Base-by-base conservation (phyloP, 2,888 invertebrate genomes). In the Brenthis ino region DNA sequence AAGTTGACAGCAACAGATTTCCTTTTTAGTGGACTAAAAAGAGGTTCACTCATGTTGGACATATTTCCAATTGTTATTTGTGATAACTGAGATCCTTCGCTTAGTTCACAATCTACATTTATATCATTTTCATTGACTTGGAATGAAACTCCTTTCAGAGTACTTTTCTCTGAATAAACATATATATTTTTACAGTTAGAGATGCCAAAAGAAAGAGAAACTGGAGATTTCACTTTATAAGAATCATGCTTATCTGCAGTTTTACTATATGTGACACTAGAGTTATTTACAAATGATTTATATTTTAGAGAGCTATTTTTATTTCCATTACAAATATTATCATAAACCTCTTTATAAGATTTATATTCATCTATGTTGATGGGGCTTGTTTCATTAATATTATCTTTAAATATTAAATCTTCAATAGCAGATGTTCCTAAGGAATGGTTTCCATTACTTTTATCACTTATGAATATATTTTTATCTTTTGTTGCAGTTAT, bases 1-100 rank as follows among this genome's bases (percentile, higher is more conserved):
- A 91, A 77, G 76, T 83, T 89, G 79, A 91, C 85, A 80, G 85
- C 76, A 48, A 88, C 82, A 20, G 81, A 77, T 20, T 81, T 74
- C 68, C 85, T 86, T 72, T 87, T 89, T 77, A 69, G 75, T 69
- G 81, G 69, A 64, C 66, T 80, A 11, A 70, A 63, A 50, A 16
- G 54, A 55, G 58, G 51, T 37, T 70, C 54, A 11, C 33, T 56
- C 65, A 68, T 73, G 66, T 77, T 72, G 75, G 80, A 78, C 73
- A 81, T 80, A 68, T 79, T 80, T 57, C 82, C 84, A 13, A 67
- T 37, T 51, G 47, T 64, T 13, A 61, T 58, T 33, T 77, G 76
- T 33, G 85, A 86, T 55, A 79, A 61, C 64, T 80, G 76, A 2
- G 83, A 82, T 24, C 74, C 75, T 77, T 88, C 87, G 11, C 81